Evolutionary conservation across 1,140 invertebrate species (phyloP).

Genomic region (Condylostylus longicornis): DNA sequence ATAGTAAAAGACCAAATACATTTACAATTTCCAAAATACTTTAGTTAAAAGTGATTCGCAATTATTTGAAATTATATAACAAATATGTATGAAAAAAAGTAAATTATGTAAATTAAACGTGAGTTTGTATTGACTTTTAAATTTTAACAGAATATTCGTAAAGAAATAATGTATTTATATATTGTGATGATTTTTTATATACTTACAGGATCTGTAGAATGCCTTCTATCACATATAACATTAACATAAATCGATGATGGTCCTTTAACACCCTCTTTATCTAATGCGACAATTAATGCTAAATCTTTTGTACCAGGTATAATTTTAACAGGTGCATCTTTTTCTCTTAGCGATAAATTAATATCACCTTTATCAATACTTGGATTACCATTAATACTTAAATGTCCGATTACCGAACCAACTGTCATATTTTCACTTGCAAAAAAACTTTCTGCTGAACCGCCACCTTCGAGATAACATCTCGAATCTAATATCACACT

Average conservation of each 20-base stretch:
- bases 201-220: conserved; percentile 58
- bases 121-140: too few relatives aligned
- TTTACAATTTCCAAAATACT: too few relatives aligned
- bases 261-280: conserved; percentile 70
- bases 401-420: conserved; percentile 55
- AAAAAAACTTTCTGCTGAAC: conserved; percentile 78
- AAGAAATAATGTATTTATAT: too few relatives aligned
- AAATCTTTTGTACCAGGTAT: conserved; percentile 63
- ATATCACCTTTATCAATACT: conserved; percentile 54
- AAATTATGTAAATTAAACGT: too few relatives aligned
- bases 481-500: conserved; percentile 56
- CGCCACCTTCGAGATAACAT: conserved; percentile 77
- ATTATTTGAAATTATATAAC: too few relatives aligned
- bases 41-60: too few relatives aligned
- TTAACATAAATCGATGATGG: conserved; percentile 72
- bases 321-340: conserved; percentile 60
- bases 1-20: too few relatives aligned
- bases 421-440: conserved; percentile 70
- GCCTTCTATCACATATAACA: conserved; percentile 63
- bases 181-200: not conserved
- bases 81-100: too few relatives aligned
- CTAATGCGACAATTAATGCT: conserved; percentile 56
- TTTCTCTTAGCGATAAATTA: conserved; percentile 58
- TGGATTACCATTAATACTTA: conserved; percentile 68
- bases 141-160: too few relatives aligned